A percentile compares a stretch with the other conserved stretches of the same genome.
Conservation (phyloP, 2,888 invertebrate species). For the Chymomyza procnemis region DNA sequence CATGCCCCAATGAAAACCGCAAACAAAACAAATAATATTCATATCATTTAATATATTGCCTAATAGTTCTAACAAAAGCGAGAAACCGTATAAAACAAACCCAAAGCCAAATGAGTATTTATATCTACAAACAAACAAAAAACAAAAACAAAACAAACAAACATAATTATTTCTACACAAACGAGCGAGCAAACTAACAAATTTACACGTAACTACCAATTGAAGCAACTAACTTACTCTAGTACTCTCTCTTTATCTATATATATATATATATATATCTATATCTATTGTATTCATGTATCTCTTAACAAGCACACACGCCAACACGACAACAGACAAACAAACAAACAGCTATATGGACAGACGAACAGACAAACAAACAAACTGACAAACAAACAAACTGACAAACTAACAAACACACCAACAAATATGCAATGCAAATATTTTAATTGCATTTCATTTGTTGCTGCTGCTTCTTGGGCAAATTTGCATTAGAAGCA, state of each 20-base stretch:
- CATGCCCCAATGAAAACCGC: background rate
- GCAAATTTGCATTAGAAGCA: slow-evolving; percentile 30
- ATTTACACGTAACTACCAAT: slow-evolving; percentile 55
- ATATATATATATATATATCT: no score
- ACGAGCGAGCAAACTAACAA: slow-evolving; percentile 15
- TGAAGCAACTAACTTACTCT: slow-evolving; percentile 36
- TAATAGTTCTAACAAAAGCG: slow-evolving; percentile 35
- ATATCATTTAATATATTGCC: slow-evolving; percentile 41
- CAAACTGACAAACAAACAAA: slow-evolving; percentile 23
- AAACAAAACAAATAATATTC: slow-evolving; percentile 35
- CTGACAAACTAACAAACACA: slow-evolving; percentile 34
- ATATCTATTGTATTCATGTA: slow-evolving; percentile 15
- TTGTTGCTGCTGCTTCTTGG: slow-evolving; percentile 38
- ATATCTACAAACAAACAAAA: slow-evolving; percentile 39
- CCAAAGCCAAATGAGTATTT: slow-evolving; percentile 50
- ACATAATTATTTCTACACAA: slow-evolving; percentile 42
- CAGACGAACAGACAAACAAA: slow-evolving; percentile 24
- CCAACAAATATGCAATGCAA: slow-evolving; percentile 54
- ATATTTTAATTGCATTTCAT: slow-evolving; percentile 66
- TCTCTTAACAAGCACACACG: slow-evolving; percentile 7
- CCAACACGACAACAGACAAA: slow-evolving; percentile 20
- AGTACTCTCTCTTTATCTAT: no score
- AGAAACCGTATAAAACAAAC: slow-evolving; percentile 16
- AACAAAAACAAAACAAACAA: slow-evolving; percentile 33
- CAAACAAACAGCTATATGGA: slow-evolving; percentile 3